These are phyloP conservation scores for Eulimnadia texana DNA, from an alignment of 1,140 invertebrate species.

Conservation along the genomic window DNA sequence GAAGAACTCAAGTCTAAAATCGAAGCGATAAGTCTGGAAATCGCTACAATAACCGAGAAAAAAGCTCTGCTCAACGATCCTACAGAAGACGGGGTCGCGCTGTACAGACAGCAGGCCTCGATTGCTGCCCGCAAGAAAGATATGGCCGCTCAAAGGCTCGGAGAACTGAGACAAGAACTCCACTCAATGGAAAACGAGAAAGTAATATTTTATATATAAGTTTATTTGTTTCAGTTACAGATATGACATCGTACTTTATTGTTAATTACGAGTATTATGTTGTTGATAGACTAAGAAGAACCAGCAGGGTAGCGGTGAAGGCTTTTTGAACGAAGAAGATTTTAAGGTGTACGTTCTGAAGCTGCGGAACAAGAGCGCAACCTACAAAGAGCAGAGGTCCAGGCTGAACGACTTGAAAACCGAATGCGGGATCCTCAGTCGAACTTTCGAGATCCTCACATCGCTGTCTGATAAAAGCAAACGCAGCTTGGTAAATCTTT, in stretches of 20 bases:
- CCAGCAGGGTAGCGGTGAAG: conserved; percentile 36
- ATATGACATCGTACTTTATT: too few species aligned
- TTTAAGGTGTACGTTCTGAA: conserved; percentile 67
- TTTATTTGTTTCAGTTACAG: background rate
- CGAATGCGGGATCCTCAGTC: conserved; percentile 44
- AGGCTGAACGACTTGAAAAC: conserved; percentile 55
- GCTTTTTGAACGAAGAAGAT: conserved; percentile 59
- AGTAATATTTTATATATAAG: conserved; percentile 25
- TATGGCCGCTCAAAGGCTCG: conserved; percentile 48
- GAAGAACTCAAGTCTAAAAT: conserved; percentile 46
- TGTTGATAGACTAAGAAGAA: conserved; percentile 35
- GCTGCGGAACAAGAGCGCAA: conserved; percentile 55
- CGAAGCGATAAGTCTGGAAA: conserved; percentile 26
- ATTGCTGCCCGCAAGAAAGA: conserved; percentile 64
- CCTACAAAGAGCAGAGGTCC: conserved; percentile 61
- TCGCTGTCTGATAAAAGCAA: conserved; percentile 32
- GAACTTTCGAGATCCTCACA: conserved; percentile 45
- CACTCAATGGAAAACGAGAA: conserved; percentile 40
- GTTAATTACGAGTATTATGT: too few species aligned
- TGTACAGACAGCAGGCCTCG: conserved; percentile 68
- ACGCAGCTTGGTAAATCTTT: conserved; percentile 30
- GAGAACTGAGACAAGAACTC: conserved; percentile 43
- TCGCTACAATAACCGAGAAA: conserved; percentile 35
- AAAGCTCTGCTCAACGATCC: conserved; percentile 33
- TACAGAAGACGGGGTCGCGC: conserved; percentile 56